Evolutionary conservation across 2,888 invertebrate genomes (phyloP).

Genomic region (Dinocampus coccinellae): DNA sequence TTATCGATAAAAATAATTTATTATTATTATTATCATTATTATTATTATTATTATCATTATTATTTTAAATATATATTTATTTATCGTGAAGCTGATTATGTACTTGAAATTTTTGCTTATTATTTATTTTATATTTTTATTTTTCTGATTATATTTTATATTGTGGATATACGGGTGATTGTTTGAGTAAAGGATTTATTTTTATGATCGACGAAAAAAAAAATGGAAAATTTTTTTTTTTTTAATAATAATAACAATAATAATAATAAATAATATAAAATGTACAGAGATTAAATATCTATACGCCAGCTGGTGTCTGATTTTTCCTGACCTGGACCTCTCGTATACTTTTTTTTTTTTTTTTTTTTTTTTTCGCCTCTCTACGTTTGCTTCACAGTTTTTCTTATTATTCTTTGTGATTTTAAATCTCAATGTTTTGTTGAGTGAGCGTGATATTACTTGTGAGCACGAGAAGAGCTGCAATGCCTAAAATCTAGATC

Average conservation of each 20-base stretch:
- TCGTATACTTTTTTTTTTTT: background rate
- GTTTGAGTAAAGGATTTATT: background rate
- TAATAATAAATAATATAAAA: no score
- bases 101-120: background rate
- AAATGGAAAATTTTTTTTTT: no score
- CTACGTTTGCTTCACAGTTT: no score
- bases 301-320: background rate
- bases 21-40: no score
- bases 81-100: background rate
- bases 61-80: no score
- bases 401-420: background rate
- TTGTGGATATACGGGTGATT: background rate
- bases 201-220: background rate
- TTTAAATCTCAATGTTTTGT: background rate
- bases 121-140: background rate
- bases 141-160: background rate
- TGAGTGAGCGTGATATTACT: background rate
- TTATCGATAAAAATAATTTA: background rate
- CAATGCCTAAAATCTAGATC: background rate
- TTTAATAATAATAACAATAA: no score
- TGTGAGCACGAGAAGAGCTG: background rate
- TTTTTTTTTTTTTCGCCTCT: background rate
- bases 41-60: no score
- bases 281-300: background rate
- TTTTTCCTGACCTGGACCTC: background rate